phyloP scores from a whole-genome alignment of 2,888 invertebrate genomes.

The Blastobasis adustella region DNA sequence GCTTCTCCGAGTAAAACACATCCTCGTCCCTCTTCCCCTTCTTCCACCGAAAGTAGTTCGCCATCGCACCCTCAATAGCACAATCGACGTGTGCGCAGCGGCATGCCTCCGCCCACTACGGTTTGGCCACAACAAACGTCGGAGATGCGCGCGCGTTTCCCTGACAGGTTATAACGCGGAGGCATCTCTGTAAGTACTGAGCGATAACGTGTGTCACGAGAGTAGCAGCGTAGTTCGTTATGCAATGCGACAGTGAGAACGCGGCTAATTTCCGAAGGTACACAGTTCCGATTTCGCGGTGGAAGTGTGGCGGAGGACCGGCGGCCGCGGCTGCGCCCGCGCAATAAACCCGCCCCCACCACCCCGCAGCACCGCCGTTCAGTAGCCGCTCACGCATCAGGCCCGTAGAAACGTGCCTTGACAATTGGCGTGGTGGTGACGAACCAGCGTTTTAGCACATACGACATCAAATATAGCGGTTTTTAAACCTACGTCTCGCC shows the following conservation, averaged over 20 bases:
- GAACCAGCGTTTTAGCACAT: too few species aligned
- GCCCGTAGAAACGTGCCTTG: too few species aligned
- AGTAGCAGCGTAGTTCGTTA: constrained; percentile 43
- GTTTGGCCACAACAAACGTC: constrained; percentile 13
- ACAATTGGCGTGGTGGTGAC: too few species aligned
- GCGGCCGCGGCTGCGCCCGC: not conserved
- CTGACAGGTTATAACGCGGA: constrained; percentile 41
- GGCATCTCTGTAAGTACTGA: constrained; percentile 60
- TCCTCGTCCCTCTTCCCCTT: constrained; percentile 76
- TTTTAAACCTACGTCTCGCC: too few species aligned
- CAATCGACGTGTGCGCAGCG: constrained; percentile 21
- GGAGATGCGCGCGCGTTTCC: constrained; percentile 26
- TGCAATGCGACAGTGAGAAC: constrained; percentile 40
- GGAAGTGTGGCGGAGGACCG: constrained; percentile 23
- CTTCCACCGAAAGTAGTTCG: constrained; percentile 82
- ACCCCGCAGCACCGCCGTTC: too few species aligned
- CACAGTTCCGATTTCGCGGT: constrained; percentile 32
- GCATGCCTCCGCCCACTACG: constrained; percentile 20
- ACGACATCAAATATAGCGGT: too few species aligned
- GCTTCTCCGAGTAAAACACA: constrained; percentile 75
- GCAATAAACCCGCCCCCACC: not conserved
- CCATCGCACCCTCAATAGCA: constrained; percentile 54
- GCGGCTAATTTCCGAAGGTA: constrained; percentile 33
- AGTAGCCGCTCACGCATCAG: too few species aligned
- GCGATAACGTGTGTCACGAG: constrained; percentile 66